phyloP scores from a whole-genome alignment of 2,888 invertebrate species.

The Pandemis heparana region DNA sequence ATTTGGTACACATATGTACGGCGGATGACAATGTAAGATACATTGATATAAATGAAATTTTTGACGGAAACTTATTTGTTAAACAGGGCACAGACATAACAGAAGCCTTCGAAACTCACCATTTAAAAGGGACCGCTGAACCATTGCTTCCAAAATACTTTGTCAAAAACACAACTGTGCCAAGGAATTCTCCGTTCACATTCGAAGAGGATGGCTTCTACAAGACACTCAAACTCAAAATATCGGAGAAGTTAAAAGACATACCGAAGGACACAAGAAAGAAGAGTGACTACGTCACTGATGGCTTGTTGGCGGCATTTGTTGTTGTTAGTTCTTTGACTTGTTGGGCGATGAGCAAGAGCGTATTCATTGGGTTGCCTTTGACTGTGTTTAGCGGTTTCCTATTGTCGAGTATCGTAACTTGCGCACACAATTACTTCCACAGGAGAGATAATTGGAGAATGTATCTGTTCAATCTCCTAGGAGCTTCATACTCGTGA shows the following conservation, averaged over 20 bases:
- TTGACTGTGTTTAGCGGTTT: constrained; percentile 60
- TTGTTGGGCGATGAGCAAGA: constrained; percentile 67
- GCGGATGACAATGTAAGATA: no score
- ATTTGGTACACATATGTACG: no score
- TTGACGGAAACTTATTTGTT: constrained; percentile 32
- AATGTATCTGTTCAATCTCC: constrained; percentile 92
- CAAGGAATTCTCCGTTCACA: constrained; percentile 90
- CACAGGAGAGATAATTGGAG: constrained; percentile 92
- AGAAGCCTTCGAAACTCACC: constrained; percentile 87
- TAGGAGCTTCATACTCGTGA: constrained; percentile 87
- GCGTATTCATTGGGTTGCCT: constrained; percentile 58
- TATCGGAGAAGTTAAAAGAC: constrained; percentile 81
- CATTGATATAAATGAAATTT: background rate
- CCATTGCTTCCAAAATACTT: constrained; percentile 88
- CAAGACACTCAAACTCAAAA: constrained; percentile 88
- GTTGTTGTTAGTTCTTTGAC: constrained; percentile 60
- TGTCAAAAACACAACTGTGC: constrained; percentile 85
- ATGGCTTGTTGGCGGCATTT: constrained; percentile 61
- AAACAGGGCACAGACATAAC: constrained; percentile 88
- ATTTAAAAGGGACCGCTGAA: constrained; percentile 85
- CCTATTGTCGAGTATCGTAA: constrained; percentile 72
- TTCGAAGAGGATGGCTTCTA: constrained; percentile 92
- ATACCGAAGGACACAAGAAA: constrained; percentile 71
- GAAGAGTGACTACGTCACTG: constrained; percentile 69
- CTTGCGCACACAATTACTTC: constrained; percentile 92